Percentiles rank a stretch among this genome's conserved stretches.
Conservation (phyloP, 2,797 vertebrate species). For the Molossus alvarezi region DNA sequence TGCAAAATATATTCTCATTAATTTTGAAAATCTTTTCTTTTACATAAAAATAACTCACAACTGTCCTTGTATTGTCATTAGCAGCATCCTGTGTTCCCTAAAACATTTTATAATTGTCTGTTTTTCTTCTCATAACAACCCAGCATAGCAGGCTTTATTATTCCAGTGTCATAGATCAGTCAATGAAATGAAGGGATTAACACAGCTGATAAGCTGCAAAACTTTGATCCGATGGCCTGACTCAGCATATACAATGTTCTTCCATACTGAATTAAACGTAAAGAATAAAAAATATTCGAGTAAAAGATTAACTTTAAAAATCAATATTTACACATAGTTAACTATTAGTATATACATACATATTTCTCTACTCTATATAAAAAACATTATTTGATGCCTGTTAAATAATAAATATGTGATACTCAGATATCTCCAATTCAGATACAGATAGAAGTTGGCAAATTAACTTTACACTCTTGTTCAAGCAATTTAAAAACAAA, state of each 20-base stretch:
- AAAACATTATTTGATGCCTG: background rate
- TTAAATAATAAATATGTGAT: slow-evolving; percentile 28
- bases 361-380: slow-evolving; percentile 1
- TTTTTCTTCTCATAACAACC: background rate
- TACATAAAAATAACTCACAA: slow-evolving; percentile 47
- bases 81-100: background rate
- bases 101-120: slow-evolving; percentile 8
- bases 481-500: slow-evolving; percentile 66
- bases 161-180: background rate
- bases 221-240: background rate
- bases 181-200: background rate
- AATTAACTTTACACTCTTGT: slow-evolving; percentile 30
- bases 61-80: background rate
- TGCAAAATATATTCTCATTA: slow-evolving; percentile 35
- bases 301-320: slow-evolving; percentile 59
- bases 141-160: background rate
- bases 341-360: background rate
- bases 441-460: background rate
- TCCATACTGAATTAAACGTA: background rate
- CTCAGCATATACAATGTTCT: slow-evolving; percentile 1
- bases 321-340: background rate
- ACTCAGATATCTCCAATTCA: slow-evolving; percentile 4
- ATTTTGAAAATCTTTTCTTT: slow-evolving; percentile 51
- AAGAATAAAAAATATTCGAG: slow-evolving; percentile 48
- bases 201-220: background rate